Base-by-base conservation (phyloP, 2,888 invertebrate genomes). In the Agriopis marginaria region DNA sequence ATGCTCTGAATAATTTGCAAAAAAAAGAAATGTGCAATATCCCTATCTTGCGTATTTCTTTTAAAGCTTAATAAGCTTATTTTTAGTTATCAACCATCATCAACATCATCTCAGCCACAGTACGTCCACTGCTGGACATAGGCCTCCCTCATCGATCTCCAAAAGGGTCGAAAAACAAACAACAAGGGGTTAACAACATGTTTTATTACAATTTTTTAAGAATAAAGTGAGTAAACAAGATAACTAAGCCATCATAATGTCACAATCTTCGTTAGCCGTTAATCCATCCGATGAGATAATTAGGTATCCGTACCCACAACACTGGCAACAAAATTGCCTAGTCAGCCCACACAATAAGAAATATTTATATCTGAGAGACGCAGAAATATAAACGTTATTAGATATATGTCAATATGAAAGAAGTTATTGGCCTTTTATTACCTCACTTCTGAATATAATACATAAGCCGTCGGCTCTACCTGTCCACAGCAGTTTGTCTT, bases 401-500 rank as follows among this genome's bases (percentile, higher is more conserved):
- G 51, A 65, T 66, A 63, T 65, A 63, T 63, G 66, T 63, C 45
- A 61, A 70, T 72, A 73, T 70, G 69, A 71, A 64, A 68, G 67
- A 75, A 74, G 67, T 69, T 75, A 72, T 75, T 74, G 73, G 63
- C 68, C 60, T 69, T 72, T 71, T 70, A 71, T 70, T 67, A 59
- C 69, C 69, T 74, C 66, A 62, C 68, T 62, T 69, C 72, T 64
- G 32, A 32, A 32, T 32, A 32, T 32, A 32, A 32, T 32, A 71
- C 67, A 73, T 70, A 68, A 63, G 50, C 70, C 70, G 62, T 53
- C 65, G 66, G 58, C 50, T 68, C 49, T 58, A 63, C 71, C 72
- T 66, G 72, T 71, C 72, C 63, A 63, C 62, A 60, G 50, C 70
- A 68, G 68, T 72, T 56, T 63, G 73, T 73, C 71, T 74, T 71